Evolutionary conservation across 2,888 invertebrate genomes (phyloP).

Genomic region (Sepiola atlantica): DNA sequence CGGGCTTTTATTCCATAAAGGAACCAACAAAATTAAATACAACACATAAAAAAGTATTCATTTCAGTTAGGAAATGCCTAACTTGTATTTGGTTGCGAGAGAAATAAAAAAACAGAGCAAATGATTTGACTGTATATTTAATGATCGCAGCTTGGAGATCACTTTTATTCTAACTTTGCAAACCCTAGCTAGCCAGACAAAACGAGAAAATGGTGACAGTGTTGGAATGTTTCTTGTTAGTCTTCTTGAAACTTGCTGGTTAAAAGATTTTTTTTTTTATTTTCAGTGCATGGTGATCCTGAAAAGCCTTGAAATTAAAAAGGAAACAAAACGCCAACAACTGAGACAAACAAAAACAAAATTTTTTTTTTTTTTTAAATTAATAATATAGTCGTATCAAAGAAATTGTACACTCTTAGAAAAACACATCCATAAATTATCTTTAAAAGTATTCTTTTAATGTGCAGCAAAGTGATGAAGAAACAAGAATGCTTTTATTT

Average conservation of each 20-base stretch:
- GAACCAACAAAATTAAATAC: background rate
- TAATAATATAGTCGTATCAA: background rate
- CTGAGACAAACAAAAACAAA: background rate
- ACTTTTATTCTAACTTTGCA: background rate
- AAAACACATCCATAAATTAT: no score
- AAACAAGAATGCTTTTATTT: no score
- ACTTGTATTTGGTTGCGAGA: background rate
- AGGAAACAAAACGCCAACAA: background rate
- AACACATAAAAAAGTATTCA: slow-evolving; percentile 23
- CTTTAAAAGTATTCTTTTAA: no score
- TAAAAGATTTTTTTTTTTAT: background rate
- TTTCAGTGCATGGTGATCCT: background rate
- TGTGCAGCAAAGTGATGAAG: no score
- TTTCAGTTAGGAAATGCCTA: background rate
- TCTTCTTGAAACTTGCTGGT: background rate
- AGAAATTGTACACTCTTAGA: no score
- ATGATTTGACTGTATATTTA: background rate
- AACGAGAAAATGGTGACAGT: background rate
- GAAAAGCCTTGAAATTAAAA: slow-evolving; percentile 32
- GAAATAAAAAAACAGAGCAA: background rate
- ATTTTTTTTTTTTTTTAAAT: no score
- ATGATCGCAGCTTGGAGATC: no score
- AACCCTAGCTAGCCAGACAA: background rate
- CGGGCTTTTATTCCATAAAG: no score
- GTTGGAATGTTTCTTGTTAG: background rate